Percentiles rank a stretch among this genome's conserved stretches.
phyloP scores from a whole-genome alignment of 1,140 invertebrate species.

The Leptoteleia sp. region DNA sequence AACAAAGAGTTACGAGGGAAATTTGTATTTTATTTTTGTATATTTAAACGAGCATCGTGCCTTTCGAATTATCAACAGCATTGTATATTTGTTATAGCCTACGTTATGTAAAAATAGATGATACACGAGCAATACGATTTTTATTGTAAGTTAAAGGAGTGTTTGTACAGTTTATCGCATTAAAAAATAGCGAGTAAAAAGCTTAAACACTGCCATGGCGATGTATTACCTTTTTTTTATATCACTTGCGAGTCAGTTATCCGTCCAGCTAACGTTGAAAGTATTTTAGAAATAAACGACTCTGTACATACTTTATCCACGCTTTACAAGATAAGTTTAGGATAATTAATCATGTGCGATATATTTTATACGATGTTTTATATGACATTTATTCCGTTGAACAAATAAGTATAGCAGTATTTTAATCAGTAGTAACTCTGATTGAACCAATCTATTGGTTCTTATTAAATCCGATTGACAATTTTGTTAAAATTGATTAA shows the following conservation, averaged over 20 bases:
- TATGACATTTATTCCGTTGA: slow-evolving; percentile 23
- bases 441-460: too few species aligned
- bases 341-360: slow-evolving; percentile 44
- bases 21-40: slow-evolving; percentile 26
- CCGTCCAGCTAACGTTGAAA: slow-evolving; percentile 50
- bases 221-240: slow-evolving; percentile 11
- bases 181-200: slow-evolving; percentile 39
- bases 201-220: slow-evolving; percentile 33
- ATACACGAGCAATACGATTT: slow-evolving; percentile 2
- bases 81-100: slow-evolving; percentile 24
- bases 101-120: slow-evolving; percentile 5
- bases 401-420: slow-evolving; percentile 39
- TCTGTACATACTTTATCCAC: slow-evolving; percentile 55
- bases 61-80: slow-evolving; percentile 24
- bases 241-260: slow-evolving; percentile 52
- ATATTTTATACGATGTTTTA: slow-evolving; percentile 60
- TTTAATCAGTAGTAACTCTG: slow-evolving; percentile 50
- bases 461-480: too few species aligned
- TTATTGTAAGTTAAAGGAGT: slow-evolving; percentile 30
- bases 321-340: slow-evolving; percentile 46
- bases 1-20: too few species aligned
- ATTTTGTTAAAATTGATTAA: too few species aligned
- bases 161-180: slow-evolving; percentile 54
- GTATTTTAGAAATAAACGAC: slow-evolving; percentile 35
- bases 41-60: slow-evolving; percentile 3